Evolutionary conservation across 2,113 vertebrate genomes (phyloP), one percentile per base, ranked within the genome.

Genomic region (Chaetodon auriga): DNA sequence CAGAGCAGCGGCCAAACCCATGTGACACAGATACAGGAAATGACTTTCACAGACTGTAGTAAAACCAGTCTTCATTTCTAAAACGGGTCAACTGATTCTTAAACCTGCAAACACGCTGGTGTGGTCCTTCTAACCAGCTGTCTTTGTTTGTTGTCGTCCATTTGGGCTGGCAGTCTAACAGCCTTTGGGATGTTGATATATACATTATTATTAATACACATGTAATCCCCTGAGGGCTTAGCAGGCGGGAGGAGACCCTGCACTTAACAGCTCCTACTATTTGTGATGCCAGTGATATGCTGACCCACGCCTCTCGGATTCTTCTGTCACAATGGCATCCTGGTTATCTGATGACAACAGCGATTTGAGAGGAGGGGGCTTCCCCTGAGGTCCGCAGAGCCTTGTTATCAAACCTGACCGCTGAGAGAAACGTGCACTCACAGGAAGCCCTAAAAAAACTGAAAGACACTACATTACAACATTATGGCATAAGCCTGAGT

Each of bases 341-440:
- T 80, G 86, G 87, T 71, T 89, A 95, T 95, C 48, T 94, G 93
- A 93, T 90, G 92, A 93, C 93, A 93, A 93, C 91, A 92, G 92
- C 84, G 63, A 55, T 89, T 85, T 83, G 65, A 80, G 74, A 81
- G 49, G 60, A 63, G 12, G 48, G 74, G 51, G 7, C 30, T 74
- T 87, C 81, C 83, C 87, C 80, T 64, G 54, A 68, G 84, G 64
- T 68, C 69, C 48, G 54, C 80, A 36, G 23, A 60, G 54, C 75
- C 87, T 84, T 85, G 82, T 91, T 91, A 87, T 91, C 86, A 87
- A 83, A 84, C 61, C 76, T 83, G 70, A 36, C 78, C 43, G 88
- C 66, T 82, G 81, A 88, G 81, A 82, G 78, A 90, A 90, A 63
- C 43, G 6, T 51, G 46, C 57, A n/a, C 69, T 78, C 38, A 23